Evolutionary conservation across 2,888 invertebrate species (phyloP).

Genomic region (Syrphus vitripennis): DNA sequence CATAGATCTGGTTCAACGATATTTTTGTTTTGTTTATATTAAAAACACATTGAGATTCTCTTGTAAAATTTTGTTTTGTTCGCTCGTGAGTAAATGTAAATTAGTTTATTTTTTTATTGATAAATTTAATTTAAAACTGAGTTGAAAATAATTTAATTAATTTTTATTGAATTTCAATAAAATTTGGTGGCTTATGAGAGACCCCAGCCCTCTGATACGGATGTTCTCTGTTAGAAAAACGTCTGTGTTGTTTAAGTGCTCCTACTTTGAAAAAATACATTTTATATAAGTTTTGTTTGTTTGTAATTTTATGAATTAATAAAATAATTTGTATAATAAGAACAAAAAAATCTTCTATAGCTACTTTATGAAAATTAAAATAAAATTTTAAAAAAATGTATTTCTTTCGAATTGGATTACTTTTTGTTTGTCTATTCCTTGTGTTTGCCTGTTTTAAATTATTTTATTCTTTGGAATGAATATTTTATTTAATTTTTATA

Average conservation of each 20-base stretch:
- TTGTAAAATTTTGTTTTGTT: conserved; percentile 34
- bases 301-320: conserved; percentile 2
- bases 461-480: conserved; percentile 79
- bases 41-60: conserved; percentile 60
- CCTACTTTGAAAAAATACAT: conserved; percentile 77
- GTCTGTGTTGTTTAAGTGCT: conserved; percentile 87
- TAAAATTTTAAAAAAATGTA: conserved; percentile 44
- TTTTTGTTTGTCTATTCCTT: conserved; percentile 73
- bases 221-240: conserved; percentile 94
- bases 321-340: conserved; percentile 14
- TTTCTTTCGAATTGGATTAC: conserved; percentile 69
- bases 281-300: conserved; percentile 48
- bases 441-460: conserved; percentile 70
- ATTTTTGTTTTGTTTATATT: conserved; percentile 21
- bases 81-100: conserved; percentile 22
- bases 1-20: conserved; percentile 34
- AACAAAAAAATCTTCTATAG: conserved; percentile 20
- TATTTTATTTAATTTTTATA: conserved; percentile 73
- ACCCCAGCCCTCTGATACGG: conserved; percentile 98
- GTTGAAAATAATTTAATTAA: conserved; percentile 29
- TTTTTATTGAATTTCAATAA: conserved; percentile 77
- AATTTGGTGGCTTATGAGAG: conserved; percentile 83
- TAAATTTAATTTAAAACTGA: neutral
- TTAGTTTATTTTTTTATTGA: conserved; percentile 28
- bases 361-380: conserved; percentile 12